Conservation (phyloP, 2,113 vertebrate species). For the Mohoua ochrocephala region DNA sequence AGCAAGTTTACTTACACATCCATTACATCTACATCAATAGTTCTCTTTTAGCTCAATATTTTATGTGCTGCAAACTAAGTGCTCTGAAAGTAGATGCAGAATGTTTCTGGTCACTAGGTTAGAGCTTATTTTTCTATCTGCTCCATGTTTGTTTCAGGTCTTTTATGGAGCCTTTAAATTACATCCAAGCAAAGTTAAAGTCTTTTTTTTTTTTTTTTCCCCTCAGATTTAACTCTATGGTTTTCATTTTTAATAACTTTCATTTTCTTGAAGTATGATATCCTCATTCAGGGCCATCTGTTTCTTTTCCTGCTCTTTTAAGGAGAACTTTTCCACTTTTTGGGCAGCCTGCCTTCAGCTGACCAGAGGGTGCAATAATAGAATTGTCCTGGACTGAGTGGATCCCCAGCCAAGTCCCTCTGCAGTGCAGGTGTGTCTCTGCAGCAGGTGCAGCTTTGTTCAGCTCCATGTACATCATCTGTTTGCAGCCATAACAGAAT, state of each 20-base stretch:
- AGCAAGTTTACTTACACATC: constrained; percentile 5
- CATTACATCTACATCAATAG: background rate
- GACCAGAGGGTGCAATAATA: background rate
- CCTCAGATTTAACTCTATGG: background rate
- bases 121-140: background rate
- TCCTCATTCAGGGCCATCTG: background rate
- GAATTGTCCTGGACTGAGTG: background rate
- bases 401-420: background rate
- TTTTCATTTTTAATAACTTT: background rate
- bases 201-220: background rate
- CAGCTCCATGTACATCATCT: background rate
- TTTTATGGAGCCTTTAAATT: constrained; percentile 3
- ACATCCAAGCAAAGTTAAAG: background rate
- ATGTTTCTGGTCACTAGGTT: background rate
- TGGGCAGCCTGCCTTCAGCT: background rate
- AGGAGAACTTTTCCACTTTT: background rate
- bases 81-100: background rate
- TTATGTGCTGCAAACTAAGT: background rate
- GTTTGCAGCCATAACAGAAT: background rate
- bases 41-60: constrained; percentile 17
- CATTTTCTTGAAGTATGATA: background rate
- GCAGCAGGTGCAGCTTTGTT: background rate
- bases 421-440: background rate
- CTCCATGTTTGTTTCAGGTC: background rate
- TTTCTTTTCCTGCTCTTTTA: background rate